Conservation (phyloP, 2,113 vertebrate genomes). For the Neodontobutis hainanensis region DNA sequence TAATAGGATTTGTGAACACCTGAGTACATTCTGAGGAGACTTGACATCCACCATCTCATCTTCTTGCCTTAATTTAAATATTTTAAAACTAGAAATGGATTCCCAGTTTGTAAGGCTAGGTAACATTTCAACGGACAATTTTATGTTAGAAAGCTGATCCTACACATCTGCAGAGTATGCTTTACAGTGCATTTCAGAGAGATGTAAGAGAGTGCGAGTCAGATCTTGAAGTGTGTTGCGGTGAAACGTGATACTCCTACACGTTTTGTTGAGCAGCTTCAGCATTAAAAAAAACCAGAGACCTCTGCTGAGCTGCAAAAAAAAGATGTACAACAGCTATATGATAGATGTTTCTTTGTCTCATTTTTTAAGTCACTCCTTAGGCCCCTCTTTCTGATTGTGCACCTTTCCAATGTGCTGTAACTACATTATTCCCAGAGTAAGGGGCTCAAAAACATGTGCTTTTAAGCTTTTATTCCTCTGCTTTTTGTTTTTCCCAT, state of each 20-base stretch:
- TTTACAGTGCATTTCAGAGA: constrained; percentile 30
- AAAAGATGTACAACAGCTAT: constrained; percentile 21
- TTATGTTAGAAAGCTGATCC: constrained; percentile 26
- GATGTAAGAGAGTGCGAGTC: constrained; percentile 41
- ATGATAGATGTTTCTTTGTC: background rate
- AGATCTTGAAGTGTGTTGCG: constrained; percentile 50
- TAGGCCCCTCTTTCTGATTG: constrained; percentile 11
- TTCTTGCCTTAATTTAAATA: too few species aligned
- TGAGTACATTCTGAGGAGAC: background rate
- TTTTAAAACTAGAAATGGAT: too few species aligned
- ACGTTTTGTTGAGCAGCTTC: constrained; percentile 14
- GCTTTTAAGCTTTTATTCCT: constrained; percentile 58
- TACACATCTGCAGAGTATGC: constrained; percentile 54
- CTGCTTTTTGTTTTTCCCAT: constrained; percentile 6
- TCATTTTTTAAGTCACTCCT: constrained; percentile 11
- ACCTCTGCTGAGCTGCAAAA: constrained; percentile 35
- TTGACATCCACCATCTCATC: background rate
- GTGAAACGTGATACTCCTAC: constrained; percentile 63
- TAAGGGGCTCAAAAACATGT: constrained; percentile 60
- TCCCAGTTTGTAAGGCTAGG: too few species aligned
- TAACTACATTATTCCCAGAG: constrained; percentile 39
- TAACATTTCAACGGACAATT: background rate
- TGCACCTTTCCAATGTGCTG: constrained; percentile 22
- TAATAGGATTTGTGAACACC: background rate
- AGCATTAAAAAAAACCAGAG: constrained; percentile 1